Evolutionary conservation across 2,113 vertebrate genomes (phyloP).

Genomic region (Myotis yumanensis): DNA sequence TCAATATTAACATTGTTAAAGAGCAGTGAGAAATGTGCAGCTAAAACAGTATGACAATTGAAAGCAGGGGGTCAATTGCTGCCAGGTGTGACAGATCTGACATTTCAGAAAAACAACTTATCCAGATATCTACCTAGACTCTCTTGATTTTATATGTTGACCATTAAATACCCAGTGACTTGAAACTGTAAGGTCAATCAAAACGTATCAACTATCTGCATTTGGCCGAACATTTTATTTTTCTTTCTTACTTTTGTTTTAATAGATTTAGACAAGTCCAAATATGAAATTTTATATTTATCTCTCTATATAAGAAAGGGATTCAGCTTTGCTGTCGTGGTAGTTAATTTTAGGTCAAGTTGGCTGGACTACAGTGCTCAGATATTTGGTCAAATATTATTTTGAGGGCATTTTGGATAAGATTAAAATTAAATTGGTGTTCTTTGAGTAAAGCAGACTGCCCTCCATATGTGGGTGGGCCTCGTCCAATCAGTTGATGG

Average conservation of each 20-base stretch:
- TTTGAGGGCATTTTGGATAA: neutral
- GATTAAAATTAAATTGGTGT: neutral
- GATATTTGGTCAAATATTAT: neutral
- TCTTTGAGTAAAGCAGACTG: neutral
- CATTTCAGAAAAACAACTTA: neutral
- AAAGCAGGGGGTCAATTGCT: neutral
- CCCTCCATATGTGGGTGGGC: neutral
- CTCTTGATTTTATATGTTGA: neutral
- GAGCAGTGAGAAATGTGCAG: rapidly evolving
- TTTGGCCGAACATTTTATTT: neutral
- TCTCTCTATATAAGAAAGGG: neutral
- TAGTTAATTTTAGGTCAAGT: neutral
- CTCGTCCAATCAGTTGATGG: neutral
- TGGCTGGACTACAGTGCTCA: neutral
- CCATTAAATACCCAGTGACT: neutral
- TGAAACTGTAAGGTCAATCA: neutral
- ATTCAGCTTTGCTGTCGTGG: neutral
- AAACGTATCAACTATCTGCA: neutral
- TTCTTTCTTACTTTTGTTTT: neutral
- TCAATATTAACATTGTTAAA: neutral
- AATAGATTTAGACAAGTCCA: neutral
- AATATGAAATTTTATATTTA: neutral
- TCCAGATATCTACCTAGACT: neutral
- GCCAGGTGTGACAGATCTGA: neutral
- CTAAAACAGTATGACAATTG: neutral